These are phyloP conservation scores for Latrodectus hesperus DNA, from an alignment of 2,888 invertebrate species.

Conservation along the genomic window DNA sequence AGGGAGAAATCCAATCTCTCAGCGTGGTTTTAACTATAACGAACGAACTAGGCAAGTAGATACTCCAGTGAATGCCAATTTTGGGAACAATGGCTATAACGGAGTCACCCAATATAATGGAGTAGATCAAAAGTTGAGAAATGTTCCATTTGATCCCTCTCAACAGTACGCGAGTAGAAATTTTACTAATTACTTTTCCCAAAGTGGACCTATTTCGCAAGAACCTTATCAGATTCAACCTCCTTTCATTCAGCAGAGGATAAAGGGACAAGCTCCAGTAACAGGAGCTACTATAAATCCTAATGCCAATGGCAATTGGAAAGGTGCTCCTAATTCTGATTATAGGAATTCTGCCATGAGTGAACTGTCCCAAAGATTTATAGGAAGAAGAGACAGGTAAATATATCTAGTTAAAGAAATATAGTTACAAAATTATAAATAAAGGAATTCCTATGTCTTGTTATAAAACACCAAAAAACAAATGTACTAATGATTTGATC, in stretches of 20 bases:
- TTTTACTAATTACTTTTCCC: constrained; percentile 21
- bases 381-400: constrained; percentile 37
- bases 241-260: constrained; percentile 24
- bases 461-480: too few relatives aligned
- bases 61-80: constrained; percentile 12
- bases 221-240: constrained; percentile 62
- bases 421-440: too few relatives aligned
- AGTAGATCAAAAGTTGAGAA: constrained; percentile 20
- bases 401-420: background rate
- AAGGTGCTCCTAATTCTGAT: constrained; percentile 31
- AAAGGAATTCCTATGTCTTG: too few relatives aligned
- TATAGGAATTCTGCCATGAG: constrained; percentile 6
- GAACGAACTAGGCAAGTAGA: background rate
- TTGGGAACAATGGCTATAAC: constrained; percentile 14
- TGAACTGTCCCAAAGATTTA: background rate
- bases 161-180: constrained; percentile 12
- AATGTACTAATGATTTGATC: too few relatives aligned
- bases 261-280: constrained; percentile 36
- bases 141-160: constrained; percentile 15
- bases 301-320: constrained; percentile 48
- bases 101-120: constrained; percentile 34
- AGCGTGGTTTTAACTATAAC: constrained; percentile 34
- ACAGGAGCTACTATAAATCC: constrained; percentile 27
- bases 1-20: background rate
- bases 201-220: constrained; percentile 8